Conservation (phyloP, 2,888 invertebrate genomes). For the Cinara cedri region DNA sequence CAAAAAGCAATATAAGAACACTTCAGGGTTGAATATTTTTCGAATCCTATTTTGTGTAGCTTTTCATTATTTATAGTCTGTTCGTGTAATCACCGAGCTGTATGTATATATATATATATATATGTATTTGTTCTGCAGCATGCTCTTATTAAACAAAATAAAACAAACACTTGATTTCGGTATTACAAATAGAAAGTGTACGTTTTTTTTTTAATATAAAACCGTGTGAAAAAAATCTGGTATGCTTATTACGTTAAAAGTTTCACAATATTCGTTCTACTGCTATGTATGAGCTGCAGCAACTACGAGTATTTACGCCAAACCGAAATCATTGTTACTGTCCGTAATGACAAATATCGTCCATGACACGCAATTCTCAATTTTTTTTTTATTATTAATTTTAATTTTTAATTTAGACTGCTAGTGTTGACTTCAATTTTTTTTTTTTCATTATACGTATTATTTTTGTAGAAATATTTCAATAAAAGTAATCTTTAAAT, state of each 20-base stretch:
- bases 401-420: no score
- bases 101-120: no score
- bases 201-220: conserved; percentile 4
- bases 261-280: conserved; percentile 11
- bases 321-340: not conserved
- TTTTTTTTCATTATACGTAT: not conserved
- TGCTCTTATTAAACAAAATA: not conserved
- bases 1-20: not conserved
- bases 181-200: conserved; percentile 23
- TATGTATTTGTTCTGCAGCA: not conserved
- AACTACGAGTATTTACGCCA: not conserved
- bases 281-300: not conserved
- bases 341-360: conserved; percentile 19
- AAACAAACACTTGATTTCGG: not conserved
- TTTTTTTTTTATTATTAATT: not conserved
- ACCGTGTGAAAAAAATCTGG: conserved; percentile 33
- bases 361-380: conserved; percentile 10
- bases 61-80: not conserved
- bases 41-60: no score
- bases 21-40: no score
- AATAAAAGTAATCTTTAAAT: no score
- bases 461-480: no score
- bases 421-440: not conserved
- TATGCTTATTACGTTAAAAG: not conserved
- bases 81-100: not conserved